Evolutionary conservation across 2,113 vertebrate genomes (phyloP).

Genomic region (Pelodiscus sinensis): DNA sequence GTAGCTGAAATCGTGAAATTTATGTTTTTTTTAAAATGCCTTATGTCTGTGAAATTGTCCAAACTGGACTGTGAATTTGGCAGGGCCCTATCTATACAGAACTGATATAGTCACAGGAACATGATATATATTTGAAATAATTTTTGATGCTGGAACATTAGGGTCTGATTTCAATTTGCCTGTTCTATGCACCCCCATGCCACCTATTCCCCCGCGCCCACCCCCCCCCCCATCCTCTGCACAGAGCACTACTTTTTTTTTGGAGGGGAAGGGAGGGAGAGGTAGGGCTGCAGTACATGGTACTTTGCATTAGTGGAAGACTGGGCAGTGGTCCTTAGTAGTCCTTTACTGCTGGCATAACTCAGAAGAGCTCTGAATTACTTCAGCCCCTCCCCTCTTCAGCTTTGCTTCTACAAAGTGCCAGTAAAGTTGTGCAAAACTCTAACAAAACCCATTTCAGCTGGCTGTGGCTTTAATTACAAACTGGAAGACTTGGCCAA

Average conservation of each 20-base stretch:
- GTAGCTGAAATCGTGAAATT: no score
- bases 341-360: not conserved
- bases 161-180: not conserved
- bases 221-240: rapidly evolving
- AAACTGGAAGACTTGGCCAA: not conserved
- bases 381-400: rapidly evolving
- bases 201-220: not conserved
- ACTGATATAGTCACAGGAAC: not conserved
- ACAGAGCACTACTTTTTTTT: not conserved
- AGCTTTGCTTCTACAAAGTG: not conserved
- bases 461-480: not conserved
- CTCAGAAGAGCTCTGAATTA: not conserved
- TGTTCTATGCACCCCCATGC: not conserved
- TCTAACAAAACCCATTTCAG: not conserved
- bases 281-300: not conserved
- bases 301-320: not conserved
- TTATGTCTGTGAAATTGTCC: no score
- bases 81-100: no score
- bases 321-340: not conserved
- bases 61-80: no score
- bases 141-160: rapidly evolving
- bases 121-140: rapidly evolving
- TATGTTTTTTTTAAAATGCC: no score
- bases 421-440: not conserved
- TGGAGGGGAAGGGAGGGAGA: not conserved